These are phyloP conservation scores for Tolmerus cingulatus DNA, from an alignment of 2,888 invertebrate species.

Conservation along the genomic window DNA sequence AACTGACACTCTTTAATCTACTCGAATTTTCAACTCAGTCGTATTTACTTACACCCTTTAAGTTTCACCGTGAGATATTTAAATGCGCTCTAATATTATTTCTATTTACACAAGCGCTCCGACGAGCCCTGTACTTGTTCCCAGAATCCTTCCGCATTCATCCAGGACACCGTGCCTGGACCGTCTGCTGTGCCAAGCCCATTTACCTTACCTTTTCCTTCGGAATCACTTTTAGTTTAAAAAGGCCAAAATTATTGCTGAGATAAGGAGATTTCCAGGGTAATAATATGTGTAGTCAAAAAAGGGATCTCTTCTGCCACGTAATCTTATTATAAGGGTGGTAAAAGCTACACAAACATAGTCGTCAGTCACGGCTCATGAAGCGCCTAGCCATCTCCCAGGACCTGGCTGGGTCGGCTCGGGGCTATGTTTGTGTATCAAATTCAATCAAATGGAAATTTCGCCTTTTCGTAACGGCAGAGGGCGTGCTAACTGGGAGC, in stretches of 20 bases:
- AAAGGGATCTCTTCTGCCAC: constrained; percentile 33
- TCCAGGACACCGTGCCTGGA: background rate
- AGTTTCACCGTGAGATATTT: constrained; percentile 18
- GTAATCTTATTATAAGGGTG: constrained; percentile 38
- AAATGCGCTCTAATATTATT: constrained; percentile 27
- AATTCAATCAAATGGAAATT: constrained; percentile 38
- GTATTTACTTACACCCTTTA: constrained; percentile 12
- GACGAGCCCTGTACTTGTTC: background rate
- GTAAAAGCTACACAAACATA: constrained; percentile 34
- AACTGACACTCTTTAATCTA: background rate
- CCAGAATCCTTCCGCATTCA: background rate
- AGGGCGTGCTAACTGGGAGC: background rate
- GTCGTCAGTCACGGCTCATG: constrained; percentile 30
- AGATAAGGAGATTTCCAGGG: constrained; percentile 31
- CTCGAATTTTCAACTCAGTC: background rate
- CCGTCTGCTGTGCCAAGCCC: background rate
- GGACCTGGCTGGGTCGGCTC: constrained; percentile 15
- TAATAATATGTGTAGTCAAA: constrained; percentile 40
- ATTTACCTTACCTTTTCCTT: constrained; percentile 10
- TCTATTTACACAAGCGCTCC: constrained; percentile 23
- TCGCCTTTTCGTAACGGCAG: background rate
- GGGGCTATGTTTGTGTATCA: constrained; percentile 15
- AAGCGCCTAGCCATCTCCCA: background rate
- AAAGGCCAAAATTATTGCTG: constrained; percentile 38
- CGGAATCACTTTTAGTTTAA: constrained; percentile 25